phyloP scores from a whole-genome alignment of 2,113 vertebrate genomes.

The Megaleporinus macrocephalus region DNA sequence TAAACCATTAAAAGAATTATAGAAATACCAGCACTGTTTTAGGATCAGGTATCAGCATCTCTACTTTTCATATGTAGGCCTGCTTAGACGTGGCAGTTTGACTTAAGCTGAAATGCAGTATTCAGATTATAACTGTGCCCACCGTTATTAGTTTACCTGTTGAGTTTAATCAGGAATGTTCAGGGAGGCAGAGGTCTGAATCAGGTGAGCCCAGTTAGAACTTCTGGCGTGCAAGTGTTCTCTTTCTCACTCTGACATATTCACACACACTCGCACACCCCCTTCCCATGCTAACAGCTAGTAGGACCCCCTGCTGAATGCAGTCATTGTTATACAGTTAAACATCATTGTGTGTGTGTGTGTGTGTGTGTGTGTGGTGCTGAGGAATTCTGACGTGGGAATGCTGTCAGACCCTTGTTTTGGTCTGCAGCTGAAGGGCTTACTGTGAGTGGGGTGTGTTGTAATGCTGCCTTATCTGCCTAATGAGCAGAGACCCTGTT shows the following conservation, averaged over 20 bases:
- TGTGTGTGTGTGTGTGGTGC: slow-evolving; percentile 1
- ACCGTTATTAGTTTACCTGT: not conserved
- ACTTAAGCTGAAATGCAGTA: no score
- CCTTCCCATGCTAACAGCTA: slow-evolving; percentile 17
- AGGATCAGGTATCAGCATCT: no score
- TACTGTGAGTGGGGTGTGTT: not conserved
- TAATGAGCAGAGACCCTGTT: not conserved
- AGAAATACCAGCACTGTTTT: no score
- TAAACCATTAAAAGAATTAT: no score
- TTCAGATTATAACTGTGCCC: not conserved
- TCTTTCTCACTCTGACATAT: not conserved
- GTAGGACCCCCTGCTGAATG: slow-evolving; percentile 61
- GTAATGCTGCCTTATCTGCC: not conserved
- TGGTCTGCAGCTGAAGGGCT: not conserved
- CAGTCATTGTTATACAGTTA: slow-evolving; percentile 60
- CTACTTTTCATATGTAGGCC: no score
- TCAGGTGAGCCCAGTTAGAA: not conserved
- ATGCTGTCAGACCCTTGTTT: not conserved
- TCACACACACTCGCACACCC: not conserved
- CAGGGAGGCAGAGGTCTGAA: not conserved
- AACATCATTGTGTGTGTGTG: slow-evolving; percentile 26
- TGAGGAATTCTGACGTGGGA: slow-evolving; percentile 36
- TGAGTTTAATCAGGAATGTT: not conserved
- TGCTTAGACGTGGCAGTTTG: no score
- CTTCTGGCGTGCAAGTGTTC: not conserved